These are phyloP conservation scores for Heterocephalus glaber DNA, from an alignment of 2,113 vertebrate genomes.

Conservation along the genomic window DNA sequence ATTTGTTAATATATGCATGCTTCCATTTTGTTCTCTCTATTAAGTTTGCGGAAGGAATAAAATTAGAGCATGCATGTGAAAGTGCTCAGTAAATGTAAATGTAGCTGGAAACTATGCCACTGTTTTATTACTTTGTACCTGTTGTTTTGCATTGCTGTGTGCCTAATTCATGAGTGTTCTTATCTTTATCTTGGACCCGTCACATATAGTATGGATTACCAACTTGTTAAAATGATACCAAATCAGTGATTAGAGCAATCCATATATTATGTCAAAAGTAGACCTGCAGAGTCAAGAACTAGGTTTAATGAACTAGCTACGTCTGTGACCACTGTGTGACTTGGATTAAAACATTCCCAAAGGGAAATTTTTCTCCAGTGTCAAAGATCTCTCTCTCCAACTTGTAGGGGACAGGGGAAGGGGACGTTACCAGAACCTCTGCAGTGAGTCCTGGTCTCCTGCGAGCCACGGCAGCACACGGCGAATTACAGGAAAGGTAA, in stretches of 20 bases:
- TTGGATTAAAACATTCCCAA: not conserved
- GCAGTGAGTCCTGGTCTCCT: too few species aligned
- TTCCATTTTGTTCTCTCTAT: not conserved
- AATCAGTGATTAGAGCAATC: not conserved
- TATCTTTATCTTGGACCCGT: not conserved
- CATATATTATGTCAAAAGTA: not conserved
- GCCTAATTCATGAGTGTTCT: not conserved
- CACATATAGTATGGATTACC: not conserved
- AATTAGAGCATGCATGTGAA: not conserved
- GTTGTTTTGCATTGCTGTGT: not conserved
- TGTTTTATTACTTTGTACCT: not conserved
- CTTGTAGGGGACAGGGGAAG: too few species aligned
- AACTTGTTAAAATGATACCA: not conserved
- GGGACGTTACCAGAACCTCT: too few species aligned
- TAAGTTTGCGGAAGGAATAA: not conserved
- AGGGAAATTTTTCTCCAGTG: not conserved
- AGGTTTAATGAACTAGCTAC: not conserved
- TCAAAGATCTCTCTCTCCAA: not conserved
- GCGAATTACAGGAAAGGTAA: too few species aligned
- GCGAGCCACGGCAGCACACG: too few species aligned
- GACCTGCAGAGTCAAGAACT: not conserved
- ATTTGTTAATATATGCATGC: not conserved
- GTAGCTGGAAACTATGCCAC: not conserved
- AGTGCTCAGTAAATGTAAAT: not conserved
- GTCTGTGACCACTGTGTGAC: not conserved